A percentile compares a stretch with the other conserved stretches of the same genome.
Evolutionary conservation across 2,113 vertebrate genomes (phyloP).

Genomic region (Lipophrys pholis): DNA sequence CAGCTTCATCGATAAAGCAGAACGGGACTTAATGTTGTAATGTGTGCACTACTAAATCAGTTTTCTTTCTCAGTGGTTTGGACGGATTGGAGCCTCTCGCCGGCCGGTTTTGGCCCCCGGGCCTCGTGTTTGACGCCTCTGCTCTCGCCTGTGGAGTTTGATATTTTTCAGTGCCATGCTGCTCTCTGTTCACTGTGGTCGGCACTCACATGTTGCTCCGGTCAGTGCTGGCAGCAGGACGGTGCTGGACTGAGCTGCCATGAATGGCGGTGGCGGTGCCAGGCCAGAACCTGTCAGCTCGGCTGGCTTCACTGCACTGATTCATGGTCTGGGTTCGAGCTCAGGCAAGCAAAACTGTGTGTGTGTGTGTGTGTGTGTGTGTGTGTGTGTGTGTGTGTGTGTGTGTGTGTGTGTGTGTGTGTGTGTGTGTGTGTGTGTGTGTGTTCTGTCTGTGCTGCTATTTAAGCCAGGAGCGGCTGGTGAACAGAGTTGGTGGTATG

Average conservation of each 20-base stretch:
- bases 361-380: conserved; percentile 37
- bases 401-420: conserved; percentile 40
- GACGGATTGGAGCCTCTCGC: too few species aligned
- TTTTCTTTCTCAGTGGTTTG: conserved; percentile 6
- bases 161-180: conserved; percentile 22
- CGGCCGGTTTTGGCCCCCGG: too few species aligned
- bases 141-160: conserved; percentile 19
- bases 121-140: too few species aligned
- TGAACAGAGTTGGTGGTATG: conserved; percentile 69
- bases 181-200: conserved; percentile 24
- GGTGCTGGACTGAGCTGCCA: conserved; percentile 60
- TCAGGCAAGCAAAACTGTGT: conserved; percentile 51
- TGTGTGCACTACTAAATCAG: too few species aligned
- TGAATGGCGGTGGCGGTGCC: conserved; percentile 73
- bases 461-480: conserved; percentile 59
- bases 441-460: conserved; percentile 51
- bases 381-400: too few species aligned
- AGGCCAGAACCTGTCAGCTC: conserved; percentile 69
- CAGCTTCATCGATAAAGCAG: too few species aligned
- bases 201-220: conserved; percentile 61
- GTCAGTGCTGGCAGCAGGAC: conserved; percentile 61
- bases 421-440: not conserved
- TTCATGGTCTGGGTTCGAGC: conserved; percentile 71
- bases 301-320: conserved; percentile 65
- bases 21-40: too few species aligned